Percentiles rank a stretch among this genome's conserved stretches.
Evolutionary conservation across 1,140 invertebrate species (phyloP).

Genomic region (Phenacoccus solenopsis): DNA sequence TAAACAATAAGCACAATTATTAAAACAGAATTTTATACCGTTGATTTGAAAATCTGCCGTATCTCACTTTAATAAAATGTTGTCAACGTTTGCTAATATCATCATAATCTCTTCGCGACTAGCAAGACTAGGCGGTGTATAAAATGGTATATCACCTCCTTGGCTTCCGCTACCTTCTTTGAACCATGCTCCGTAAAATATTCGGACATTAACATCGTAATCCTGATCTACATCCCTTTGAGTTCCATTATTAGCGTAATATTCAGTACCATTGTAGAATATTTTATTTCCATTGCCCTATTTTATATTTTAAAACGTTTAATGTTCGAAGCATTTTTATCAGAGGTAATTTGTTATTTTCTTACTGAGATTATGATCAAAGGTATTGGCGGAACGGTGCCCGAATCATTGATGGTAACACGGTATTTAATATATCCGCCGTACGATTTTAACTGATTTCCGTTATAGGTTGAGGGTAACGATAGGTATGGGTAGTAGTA

Average conservation of each 20-base stretch:
- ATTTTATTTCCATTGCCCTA: not conserved
- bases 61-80: slow-evolving; percentile 62
- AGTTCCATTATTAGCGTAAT: slow-evolving; percentile 44
- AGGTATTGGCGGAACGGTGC: slow-evolving; percentile 41
- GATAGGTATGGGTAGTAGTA: slow-evolving; percentile 49
- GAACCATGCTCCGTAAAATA: slow-evolving; percentile 62
- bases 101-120: slow-evolving; percentile 87
- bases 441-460: slow-evolving; percentile 73
- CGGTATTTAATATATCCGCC: slow-evolving; percentile 72
- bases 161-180: slow-evolving; percentile 14
- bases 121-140: slow-evolving; percentile 43
- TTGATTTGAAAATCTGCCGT: not conserved
- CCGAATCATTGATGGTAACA: slow-evolving; percentile 49
- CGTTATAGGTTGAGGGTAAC: slow-evolving; percentile 60
- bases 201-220: slow-evolving; percentile 49
- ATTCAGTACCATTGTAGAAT: slow-evolving; percentile 46
- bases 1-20: too few relatives aligned
- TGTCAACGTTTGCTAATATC: slow-evolving; percentile 68
- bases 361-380: slow-evolving; percentile 68
- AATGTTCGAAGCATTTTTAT: too few relatives aligned
- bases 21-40: not conserved
- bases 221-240: slow-evolving; percentile 35
- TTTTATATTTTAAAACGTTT: too few relatives aligned
- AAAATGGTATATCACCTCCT: not conserved
- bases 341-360: too few relatives aligned